These are phyloP conservation scores for Mylabris phalerata DNA, from an alignment of 1,140 invertebrate genomes.

Conservation along the genomic window DNA sequence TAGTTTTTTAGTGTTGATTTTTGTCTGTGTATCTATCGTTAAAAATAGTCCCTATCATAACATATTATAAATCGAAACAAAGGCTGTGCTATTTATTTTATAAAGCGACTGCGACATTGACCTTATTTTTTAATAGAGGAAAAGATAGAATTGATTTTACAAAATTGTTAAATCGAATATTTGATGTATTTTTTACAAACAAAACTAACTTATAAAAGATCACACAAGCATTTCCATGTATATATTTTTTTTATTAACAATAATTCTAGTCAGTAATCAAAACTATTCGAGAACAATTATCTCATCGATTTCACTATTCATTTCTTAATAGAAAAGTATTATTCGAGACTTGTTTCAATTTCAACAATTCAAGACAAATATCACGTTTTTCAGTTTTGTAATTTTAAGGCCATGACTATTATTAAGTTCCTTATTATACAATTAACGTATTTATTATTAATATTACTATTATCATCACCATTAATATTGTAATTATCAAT, in stretches of 20 bases:
- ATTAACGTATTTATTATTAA: no score
- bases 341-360: neutral
- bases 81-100: slow-evolving; percentile 6
- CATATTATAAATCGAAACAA: neutral
- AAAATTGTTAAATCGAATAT: neutral
- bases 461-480: no score
- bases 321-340: neutral
- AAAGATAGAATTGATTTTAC: neutral
- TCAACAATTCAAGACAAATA: neutral
- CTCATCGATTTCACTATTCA: neutral
- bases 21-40: no score
- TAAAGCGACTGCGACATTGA: neutral
- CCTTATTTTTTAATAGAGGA: neutral
- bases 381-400: neutral
- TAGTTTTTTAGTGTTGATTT: no score
- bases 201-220: neutral
- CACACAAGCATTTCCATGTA: neutral
- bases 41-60: no score
- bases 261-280: neutral
- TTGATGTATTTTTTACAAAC: neutral
- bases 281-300: neutral
- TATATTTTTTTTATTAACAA: neutral
- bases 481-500: no score
- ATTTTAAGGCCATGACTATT: neutral
- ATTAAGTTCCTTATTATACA: no score